Percentiles rank a stretch among this genome's conserved stretches.
Conservation (phyloP, 2,888 invertebrate genomes). For the Emesis furor region DNA sequence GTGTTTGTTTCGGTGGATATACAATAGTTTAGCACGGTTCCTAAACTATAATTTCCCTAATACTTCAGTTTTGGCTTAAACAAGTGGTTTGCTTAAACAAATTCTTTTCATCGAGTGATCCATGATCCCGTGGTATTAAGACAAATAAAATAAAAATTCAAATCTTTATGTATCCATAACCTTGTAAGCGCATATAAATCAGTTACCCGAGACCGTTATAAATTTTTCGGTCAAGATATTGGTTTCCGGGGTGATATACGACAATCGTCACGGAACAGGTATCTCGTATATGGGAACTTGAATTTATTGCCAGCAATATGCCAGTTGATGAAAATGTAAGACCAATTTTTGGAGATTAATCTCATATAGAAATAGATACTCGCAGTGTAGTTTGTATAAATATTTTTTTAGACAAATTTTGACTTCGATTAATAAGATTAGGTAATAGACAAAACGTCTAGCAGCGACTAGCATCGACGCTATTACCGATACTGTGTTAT, state of each 20-base stretch:
- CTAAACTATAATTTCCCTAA: too few relatives aligned
- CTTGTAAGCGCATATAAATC: conserved; percentile 79
- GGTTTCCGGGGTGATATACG: conserved; percentile 85
- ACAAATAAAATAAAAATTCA: not conserved
- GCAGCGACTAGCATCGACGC: too few relatives aligned
- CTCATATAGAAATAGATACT: not conserved
- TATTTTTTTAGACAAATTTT: too few relatives aligned
- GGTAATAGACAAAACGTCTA: too few relatives aligned
- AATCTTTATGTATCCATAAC: conserved; percentile 1
- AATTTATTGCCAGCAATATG: conserved; percentile 87
- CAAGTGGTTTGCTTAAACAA: too few relatives aligned
- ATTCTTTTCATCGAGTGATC: too few relatives aligned
- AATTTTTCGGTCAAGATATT: conserved; percentile 91
- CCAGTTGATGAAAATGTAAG: conserved; percentile 83
- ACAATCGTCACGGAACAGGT: conserved; percentile 74
- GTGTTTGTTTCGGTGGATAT: too few relatives aligned
- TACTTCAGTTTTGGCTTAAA: too few relatives aligned
- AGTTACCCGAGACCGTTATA: conserved; percentile 84
- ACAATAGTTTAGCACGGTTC: too few relatives aligned
- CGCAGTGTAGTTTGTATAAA: too few relatives aligned
- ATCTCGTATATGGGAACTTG: conserved; percentile 73
- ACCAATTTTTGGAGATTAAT: not conserved
- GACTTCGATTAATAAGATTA: too few relatives aligned
- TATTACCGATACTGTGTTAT: too few relatives aligned
- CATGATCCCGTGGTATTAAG: not conserved